Conservation (phyloP, 30 jellyfish, hydroid and myxozoan species). For the Cassiopea xamachana region DNA sequence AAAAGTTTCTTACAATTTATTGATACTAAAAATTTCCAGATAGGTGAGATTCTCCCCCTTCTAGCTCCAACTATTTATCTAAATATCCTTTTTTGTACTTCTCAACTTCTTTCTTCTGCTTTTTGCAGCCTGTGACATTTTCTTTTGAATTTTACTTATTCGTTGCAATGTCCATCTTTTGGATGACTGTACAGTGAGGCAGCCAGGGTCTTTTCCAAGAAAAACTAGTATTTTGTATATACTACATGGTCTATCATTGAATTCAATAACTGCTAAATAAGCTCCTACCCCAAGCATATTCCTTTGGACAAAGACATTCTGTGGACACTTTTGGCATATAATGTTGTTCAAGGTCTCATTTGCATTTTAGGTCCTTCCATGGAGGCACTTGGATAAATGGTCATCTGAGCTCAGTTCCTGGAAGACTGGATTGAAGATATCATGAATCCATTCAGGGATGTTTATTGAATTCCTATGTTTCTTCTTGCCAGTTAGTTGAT, state of each 20-base stretch:
- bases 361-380: constrained; percentile 43
- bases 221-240: too few species aligned
- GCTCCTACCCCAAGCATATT: not conserved
- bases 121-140: not conserved
- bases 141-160: not conserved
- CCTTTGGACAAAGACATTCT: not conserved
- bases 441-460: not conserved
- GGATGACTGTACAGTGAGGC: not conserved
- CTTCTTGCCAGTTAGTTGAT: not conserved
- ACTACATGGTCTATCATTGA: not conserved
- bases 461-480: not conserved
- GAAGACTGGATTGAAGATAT: constrained; percentile 2
- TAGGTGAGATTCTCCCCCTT: not conserved
- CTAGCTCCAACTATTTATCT: not conserved
- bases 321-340: constrained; percentile 40
- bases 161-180: not conserved
- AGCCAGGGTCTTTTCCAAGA: not conserved
- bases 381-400: constrained; percentile 29
- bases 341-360: constrained; percentile 35
- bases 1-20: too few species aligned
- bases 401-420: constrained; percentile 15
- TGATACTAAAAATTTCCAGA: not conserved
- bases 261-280: not conserved
- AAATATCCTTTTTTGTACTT: not conserved
- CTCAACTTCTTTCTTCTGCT: not conserved